These are phyloP conservation scores for Heliornis fulica DNA, from an alignment of 2,113 vertebrate genomes.

Conservation along the genomic window DNA sequence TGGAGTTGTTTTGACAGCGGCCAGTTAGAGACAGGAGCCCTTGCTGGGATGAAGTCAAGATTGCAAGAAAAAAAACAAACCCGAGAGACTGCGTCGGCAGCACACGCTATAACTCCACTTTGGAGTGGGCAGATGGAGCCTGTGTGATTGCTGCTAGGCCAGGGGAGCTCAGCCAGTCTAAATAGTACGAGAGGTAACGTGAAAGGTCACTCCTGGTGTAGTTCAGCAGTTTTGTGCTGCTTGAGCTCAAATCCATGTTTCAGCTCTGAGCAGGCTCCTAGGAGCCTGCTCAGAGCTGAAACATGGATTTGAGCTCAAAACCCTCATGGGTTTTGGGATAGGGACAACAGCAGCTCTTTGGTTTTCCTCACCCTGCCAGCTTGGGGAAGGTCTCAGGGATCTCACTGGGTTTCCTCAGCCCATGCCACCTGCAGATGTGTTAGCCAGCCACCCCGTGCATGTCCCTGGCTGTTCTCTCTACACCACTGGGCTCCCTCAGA, in stretches of 20 bases:
- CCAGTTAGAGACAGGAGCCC: constrained; percentile 73
- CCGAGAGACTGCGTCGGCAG: constrained; percentile 28
- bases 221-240: not conserved
- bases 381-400: not conserved
- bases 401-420: not conserved
- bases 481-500: accelerated
- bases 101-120: constrained; percentile 16
- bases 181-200: constrained; percentile 6
- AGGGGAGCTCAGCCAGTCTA: constrained; percentile 49
- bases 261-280: not conserved
- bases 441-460: accelerated
- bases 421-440: not conserved
- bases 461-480: not conserved
- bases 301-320: not conserved
- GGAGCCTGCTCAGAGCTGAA: not conserved
- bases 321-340: accelerated
- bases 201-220: constrained; percentile 9
- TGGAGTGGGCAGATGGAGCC: constrained; percentile 41
- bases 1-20: constrained; percentile 74
- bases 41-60: constrained; percentile 60
- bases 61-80: constrained; percentile 42
- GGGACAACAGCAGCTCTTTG: not conserved
- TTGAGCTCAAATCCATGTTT: not conserved
- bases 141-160: constrained; percentile 14
- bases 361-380: not conserved